A percentile compares a stretch with the other conserved stretches of the same genome.
phyloP scores from a whole-genome alignment of 53 echinoderm and acorn worm genomes.

The Henricia sp. region DNA sequence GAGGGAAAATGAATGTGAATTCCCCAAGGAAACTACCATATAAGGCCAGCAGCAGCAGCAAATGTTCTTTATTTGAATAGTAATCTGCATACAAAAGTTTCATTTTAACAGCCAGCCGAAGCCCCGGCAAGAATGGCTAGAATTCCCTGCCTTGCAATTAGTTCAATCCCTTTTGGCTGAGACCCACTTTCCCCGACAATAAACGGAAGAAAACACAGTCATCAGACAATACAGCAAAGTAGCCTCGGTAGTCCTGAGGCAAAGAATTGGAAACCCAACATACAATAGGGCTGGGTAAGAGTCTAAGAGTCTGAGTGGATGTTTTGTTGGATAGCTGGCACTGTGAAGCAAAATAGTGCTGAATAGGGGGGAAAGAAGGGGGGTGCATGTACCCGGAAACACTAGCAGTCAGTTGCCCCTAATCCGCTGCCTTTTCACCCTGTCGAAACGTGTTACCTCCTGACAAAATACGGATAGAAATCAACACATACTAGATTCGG shows the following conservation, averaged over 20 bases:
- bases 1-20: too few relatives aligned
- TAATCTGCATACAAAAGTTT: too few relatives aligned
- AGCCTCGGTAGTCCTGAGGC: neutral
- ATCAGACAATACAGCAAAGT: neutral
- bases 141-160: conserved; percentile 17
- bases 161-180: conserved; percentile 1
- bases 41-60: too few relatives aligned
- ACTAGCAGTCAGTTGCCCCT: neutral
- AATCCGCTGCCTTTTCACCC: conserved; percentile 51
- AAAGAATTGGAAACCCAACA: neutral
- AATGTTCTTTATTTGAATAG: too few relatives aligned
- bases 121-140: conserved; percentile 1
- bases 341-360: neutral
- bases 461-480: conserved; percentile 8
- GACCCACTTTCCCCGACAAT: conserved; percentile 31
- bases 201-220: conserved; percentile 5
- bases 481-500: too few relatives aligned
- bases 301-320: too few relatives aligned
- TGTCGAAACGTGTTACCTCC: conserved; percentile 38
- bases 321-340: neutral
- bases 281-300: neutral
- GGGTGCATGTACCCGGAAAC: neutral
- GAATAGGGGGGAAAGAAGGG: conserved; percentile 3
- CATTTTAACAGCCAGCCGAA: too few relatives aligned
- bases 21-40: too few relatives aligned